phyloP scores from a whole-genome alignment of 2,888 invertebrate species.

The Drosophila austrosaltans region DNA sequence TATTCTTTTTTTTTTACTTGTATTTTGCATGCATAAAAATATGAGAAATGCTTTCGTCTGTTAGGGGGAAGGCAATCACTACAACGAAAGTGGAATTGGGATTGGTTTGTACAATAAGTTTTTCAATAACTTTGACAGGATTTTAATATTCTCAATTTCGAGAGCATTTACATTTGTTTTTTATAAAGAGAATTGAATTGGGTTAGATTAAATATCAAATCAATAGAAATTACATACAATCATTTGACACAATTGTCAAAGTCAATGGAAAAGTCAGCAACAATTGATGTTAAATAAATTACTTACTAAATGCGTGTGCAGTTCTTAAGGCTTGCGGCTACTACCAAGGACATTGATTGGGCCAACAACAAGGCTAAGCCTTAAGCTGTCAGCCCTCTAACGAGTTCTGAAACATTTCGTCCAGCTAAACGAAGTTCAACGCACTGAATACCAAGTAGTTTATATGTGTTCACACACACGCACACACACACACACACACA shows the following conservation, averaged over 20 bases:
- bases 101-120: not conserved
- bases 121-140: constrained; percentile 1
- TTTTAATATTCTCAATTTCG: not conserved
- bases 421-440: constrained; percentile 76
- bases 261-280: constrained; percentile 42
- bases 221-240: not conserved
- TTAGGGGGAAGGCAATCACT: not conserved
- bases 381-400: constrained; percentile 50
- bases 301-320: constrained; percentile 52
- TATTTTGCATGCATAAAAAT: constrained; percentile 53
- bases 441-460: constrained; percentile 75
- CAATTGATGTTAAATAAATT: constrained; percentile 71
- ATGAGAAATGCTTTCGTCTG: constrained; percentile 33
- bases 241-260: not conserved
- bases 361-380: constrained; percentile 14
- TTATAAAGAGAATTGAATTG: not conserved
- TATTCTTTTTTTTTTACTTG: constrained; percentile 18
- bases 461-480: constrained; percentile 18
- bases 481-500: constrained; percentile 36
- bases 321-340: constrained; percentile 46
- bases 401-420: constrained; percentile 75
- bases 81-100: not conserved
- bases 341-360: constrained; percentile 56
- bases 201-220: too few species aligned
- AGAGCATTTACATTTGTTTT: not conserved